These are phyloP conservation scores for Holacanthella duospinosa DNA, from an alignment of 2,888 invertebrate genomes.

Conservation along the genomic window DNA sequence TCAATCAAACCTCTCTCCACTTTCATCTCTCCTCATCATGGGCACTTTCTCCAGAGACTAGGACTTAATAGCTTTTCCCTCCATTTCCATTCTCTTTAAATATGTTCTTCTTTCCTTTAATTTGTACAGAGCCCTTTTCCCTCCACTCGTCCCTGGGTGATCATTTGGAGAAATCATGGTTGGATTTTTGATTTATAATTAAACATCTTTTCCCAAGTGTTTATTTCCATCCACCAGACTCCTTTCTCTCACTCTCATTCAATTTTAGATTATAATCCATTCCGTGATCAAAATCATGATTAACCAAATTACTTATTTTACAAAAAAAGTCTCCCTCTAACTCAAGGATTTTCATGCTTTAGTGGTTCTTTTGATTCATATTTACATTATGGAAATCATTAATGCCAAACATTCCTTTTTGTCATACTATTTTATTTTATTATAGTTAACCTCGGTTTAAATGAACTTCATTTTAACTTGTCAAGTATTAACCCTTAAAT, in stretches of 20 bases:
- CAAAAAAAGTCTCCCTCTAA: not conserved
- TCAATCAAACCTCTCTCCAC: not conserved
- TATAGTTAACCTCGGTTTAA: too few relatives aligned
- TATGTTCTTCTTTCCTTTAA: slow-evolving; percentile 4
- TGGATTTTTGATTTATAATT: slow-evolving; percentile 1
- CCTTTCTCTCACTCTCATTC: not conserved
- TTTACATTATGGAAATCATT: not conserved
- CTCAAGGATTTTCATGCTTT: not conserved
- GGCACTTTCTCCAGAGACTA: not conserved
- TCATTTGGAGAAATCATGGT: slow-evolving; percentile 5
- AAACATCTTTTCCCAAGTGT: not conserved
- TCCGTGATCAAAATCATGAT: not conserved
- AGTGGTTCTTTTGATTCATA: too few relatives aligned
- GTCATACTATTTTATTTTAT: not conserved
- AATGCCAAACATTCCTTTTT: not conserved
- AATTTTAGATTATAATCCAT: not conserved
- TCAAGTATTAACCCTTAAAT: too few relatives aligned
- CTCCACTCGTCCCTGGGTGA: not conserved
- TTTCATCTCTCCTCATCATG: not conserved
- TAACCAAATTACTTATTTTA: not conserved
- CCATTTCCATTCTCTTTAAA: not conserved
- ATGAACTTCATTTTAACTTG: too few relatives aligned
- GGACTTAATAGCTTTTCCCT: slow-evolving; percentile 1
- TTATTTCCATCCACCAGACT: not conserved
- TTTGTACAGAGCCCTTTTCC: not conserved